Evolutionary conservation across 2,888 invertebrate genomes (phyloP).

Genomic region (Epistrophella euchroma): DNA sequence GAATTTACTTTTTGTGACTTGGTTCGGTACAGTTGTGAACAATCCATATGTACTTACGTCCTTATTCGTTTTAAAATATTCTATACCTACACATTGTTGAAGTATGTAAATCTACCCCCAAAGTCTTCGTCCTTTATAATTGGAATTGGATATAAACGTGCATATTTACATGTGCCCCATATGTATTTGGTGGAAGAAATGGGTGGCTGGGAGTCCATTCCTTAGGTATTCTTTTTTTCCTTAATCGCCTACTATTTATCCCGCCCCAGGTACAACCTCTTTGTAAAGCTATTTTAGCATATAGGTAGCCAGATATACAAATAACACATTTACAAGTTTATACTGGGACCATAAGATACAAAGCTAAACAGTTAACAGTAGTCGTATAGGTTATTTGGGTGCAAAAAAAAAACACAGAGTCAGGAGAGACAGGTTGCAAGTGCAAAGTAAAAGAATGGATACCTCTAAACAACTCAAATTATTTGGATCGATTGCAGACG

Average conservation of each 20-base stretch:
- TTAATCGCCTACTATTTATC: constrained; percentile 54
- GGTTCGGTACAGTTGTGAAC: too few relatives aligned
- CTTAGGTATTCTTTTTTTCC: constrained; percentile 8
- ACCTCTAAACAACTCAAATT: constrained; percentile 37
- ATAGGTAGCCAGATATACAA: constrained; percentile 51
- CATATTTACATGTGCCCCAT: not conserved
- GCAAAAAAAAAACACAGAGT: not conserved
- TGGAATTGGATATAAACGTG: too few relatives aligned
- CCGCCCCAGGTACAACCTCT: constrained; percentile 20
- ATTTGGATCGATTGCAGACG: constrained; percentile 77
- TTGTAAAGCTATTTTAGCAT: constrained; percentile 66
- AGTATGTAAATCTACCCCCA: not conserved
- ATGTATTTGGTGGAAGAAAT: not conserved
- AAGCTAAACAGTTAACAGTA: constrained; percentile 5
- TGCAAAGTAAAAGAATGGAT: constrained; percentile 27
- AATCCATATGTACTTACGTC: not conserved
- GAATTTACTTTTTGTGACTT: too few relatives aligned
- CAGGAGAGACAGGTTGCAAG: constrained; percentile 32
- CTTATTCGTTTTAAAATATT: constrained; percentile 1
- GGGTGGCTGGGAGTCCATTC: constrained; percentile 1
- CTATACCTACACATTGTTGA: not conserved
- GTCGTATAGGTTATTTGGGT: constrained; percentile 19
- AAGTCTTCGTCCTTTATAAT: constrained; percentile 5
- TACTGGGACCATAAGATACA: constrained; percentile 37
- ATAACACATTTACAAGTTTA: constrained; percentile 49